These are phyloP conservation scores for Pithys albifrons DNA, from an alignment of 2,113 vertebrate genomes.

Conservation along the genomic window DNA sequence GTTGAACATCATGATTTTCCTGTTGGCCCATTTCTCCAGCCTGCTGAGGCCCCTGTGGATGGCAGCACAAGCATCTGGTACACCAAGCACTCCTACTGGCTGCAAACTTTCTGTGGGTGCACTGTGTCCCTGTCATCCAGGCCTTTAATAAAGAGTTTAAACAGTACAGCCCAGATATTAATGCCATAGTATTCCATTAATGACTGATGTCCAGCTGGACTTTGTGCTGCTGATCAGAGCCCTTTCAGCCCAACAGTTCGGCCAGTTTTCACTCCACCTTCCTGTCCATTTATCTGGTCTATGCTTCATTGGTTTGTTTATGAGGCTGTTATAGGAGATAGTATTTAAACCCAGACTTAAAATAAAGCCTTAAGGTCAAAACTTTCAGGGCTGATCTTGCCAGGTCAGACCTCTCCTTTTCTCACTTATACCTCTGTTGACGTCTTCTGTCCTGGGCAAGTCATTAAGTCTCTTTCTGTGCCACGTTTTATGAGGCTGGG, in stretches of 20 bases:
- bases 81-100: neutral
- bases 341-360: neutral
- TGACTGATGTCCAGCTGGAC: neutral
- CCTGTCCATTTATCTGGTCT: neutral
- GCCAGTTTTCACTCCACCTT: neutral
- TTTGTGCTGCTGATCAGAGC: neutral
- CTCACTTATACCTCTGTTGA: neutral
- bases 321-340: neutral
- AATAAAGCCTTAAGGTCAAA: neutral
- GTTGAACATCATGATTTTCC: neutral
- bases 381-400: neutral
- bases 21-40: neutral
- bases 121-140: neutral
- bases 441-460: neutral
- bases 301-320: neutral
- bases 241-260: neutral
- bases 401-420: neutral
- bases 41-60: neutral
- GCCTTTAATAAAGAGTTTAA: neutral
- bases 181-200: neutral
- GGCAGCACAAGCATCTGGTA: neutral
- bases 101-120: neutral
- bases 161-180: neutral
- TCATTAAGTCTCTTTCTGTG: neutral
- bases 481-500: neutral